Evolutionary conservation across 2,797 vertebrate species (phyloP).

Genomic region (Enteromius anoplus): DNA sequence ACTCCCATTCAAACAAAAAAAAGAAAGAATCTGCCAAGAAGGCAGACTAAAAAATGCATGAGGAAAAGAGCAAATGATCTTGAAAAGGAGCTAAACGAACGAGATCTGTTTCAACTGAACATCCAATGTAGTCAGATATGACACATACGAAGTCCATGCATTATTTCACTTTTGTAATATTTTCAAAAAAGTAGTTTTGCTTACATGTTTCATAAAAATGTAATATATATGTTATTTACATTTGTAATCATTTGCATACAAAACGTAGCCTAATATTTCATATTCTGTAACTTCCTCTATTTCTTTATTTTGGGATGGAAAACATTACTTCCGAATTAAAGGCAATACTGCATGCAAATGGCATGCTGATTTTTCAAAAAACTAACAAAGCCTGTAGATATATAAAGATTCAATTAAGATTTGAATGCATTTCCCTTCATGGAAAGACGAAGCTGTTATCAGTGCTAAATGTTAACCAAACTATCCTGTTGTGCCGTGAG

Average conservation of each 20-base stretch:
- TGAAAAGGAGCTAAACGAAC: background rate
- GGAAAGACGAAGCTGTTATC: background rate
- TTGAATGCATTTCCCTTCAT: background rate
- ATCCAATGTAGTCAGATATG: background rate
- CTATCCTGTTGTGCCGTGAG: background rate
- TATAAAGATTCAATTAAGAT: conserved; percentile 3
- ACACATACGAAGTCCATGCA: background rate
- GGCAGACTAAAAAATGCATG: background rate
- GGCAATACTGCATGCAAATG: background rate
- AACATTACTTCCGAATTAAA: background rate
- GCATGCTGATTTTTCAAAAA: background rate
- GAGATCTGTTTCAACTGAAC: background rate
- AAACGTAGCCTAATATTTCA: background rate
- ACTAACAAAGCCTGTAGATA: background rate
- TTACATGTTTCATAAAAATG: background rate
- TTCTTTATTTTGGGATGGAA: background rate
- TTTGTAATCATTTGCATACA: background rate
- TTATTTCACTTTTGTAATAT: background rate
- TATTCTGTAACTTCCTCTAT: background rate
- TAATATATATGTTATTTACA: background rate
- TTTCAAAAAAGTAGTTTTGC: background rate
- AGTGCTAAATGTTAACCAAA: background rate
- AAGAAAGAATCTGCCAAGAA: background rate
- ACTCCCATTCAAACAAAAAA: background rate
- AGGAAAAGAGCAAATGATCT: background rate